phyloP scores from a whole-genome alignment of 1,140 invertebrate species.

The Babylonia areolata region DNA sequence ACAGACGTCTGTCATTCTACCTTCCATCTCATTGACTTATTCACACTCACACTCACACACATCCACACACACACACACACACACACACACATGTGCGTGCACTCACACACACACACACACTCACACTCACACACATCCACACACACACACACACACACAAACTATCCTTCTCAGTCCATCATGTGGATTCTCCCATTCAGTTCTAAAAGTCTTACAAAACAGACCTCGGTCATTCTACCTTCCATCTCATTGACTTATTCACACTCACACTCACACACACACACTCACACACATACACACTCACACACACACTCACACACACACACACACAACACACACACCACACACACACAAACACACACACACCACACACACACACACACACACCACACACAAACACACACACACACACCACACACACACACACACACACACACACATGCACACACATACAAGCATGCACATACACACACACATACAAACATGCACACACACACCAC shows the following conservation, averaged over 20 bases:
- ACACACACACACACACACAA: neutral
- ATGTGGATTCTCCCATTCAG: no score
- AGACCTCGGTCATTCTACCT: no score
- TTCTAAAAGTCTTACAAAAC: no score
- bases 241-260: no score
- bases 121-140: neutral
- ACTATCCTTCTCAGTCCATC: no score
- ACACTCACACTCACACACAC: neutral
- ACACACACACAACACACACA: neutral
- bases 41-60: neutral
- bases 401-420: neutral
- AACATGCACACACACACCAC: neutral
- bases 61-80: neutral
- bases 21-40: no score
- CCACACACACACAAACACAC: neutral
- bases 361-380: neutral
- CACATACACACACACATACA: neutral
- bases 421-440: slow-evolving; percentile 8
- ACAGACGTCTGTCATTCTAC: no score
- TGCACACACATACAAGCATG: no score
- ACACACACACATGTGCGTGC: neutral
- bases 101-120: neutral
- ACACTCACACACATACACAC: neutral
- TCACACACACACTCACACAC: neutral
- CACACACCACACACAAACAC: neutral